Evolutionary conservation across 2,797 vertebrate species (phyloP), one percentile per base, ranked within the genome.

Genomic region (Amniataba percoides): DNA sequence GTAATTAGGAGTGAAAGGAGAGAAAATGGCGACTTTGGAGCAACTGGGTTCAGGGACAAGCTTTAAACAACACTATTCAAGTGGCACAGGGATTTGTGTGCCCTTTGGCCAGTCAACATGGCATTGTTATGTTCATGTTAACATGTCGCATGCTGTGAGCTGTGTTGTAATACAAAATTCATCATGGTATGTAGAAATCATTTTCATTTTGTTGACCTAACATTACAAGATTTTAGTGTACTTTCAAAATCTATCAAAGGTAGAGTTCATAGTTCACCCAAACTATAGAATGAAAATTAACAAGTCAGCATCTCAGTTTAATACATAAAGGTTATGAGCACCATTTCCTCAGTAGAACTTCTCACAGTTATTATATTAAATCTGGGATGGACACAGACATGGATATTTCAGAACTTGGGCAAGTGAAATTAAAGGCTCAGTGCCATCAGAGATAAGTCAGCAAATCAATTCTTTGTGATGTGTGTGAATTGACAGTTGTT

Each of bases 1-100:
- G 92, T 95, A 95, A 95, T 96, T 95, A 95, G 91, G 87, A 94
- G 92, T 86, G 89, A 93, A 93, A 94, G 87, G 90, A 93, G 88
- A 91, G 87, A 92, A 93, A 88, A 93, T 90, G 91, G 89, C 81
- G 88, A 78, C 89, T 89, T 90, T 88, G 87, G 92, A 94, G 93
- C 89, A 65, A 87, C 83, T 65, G 90, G 90, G 90, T 93, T 95
- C 83, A 90, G 87, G 86, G 90, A 91, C 81, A 84, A 70, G 90
- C 87, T 92, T 93, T 93, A 88, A 94, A 91, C 87, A 88, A 91
- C 89, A 81, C 69, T 62, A 84, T 92, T 93, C 84, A 76, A 92
- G 92, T 86, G 91, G 93, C 59, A 40, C 71, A 36, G 90, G 89
- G 89, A 88, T 78, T 84, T 80, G 88, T 86, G 76, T 78, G 90